Evolutionary conservation across 2,888 invertebrate genomes (phyloP).

Genomic region (Oligia latruncula): DNA sequence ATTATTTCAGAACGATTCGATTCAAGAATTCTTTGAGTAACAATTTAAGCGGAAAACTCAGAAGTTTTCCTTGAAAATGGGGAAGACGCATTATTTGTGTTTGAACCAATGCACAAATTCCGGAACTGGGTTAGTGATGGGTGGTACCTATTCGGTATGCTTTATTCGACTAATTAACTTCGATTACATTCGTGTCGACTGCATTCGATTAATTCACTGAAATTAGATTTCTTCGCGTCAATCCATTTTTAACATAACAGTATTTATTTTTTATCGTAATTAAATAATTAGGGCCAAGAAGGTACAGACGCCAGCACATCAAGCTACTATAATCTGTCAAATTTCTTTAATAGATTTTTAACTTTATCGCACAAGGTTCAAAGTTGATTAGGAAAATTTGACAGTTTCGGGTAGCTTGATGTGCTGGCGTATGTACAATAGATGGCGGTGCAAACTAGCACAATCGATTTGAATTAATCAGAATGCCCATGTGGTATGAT

Average conservation of each 20-base stretch:
- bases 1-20: conserved; percentile 58
- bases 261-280: not conserved
- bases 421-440: too few relatives aligned
- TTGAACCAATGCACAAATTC: conserved; percentile 72
- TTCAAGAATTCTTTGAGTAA: conserved; percentile 60
- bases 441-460: not conserved
- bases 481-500: not conserved
- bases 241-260: too few relatives aligned
- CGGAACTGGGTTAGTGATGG: conserved; percentile 60
- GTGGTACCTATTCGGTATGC: not conserved
- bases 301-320: too few relatives aligned
- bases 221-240: not conserved
- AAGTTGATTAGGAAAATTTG: too few relatives aligned
- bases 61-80: conserved; percentile 63
- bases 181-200: not conserved
- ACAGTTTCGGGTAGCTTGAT: too few relatives aligned
- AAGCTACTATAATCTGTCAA: too few relatives aligned
- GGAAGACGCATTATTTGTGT: conserved; percentile 67
- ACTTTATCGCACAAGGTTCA: too few relatives aligned
- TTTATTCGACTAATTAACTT: conserved; percentile 17
- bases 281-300: not conserved
- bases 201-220: conserved; percentile 3
- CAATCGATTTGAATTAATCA: not conserved
- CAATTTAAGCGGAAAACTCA: conserved; percentile 63
- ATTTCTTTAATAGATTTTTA: too few relatives aligned